Evolutionary conservation across 2,888 invertebrate genomes (phyloP), one percentile per base, ranked within the genome.

Genomic region (Norana najaformis): DNA sequence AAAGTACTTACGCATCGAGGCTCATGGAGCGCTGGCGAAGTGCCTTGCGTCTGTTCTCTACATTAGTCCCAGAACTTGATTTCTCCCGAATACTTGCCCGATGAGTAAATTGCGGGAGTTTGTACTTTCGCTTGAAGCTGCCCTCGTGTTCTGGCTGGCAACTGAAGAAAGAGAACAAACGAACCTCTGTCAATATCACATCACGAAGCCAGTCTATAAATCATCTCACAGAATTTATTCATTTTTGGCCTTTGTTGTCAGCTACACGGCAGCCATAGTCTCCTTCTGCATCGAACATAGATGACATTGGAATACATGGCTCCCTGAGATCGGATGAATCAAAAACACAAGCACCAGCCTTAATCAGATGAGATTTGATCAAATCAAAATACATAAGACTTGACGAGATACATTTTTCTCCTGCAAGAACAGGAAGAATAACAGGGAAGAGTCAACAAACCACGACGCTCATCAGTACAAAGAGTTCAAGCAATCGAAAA

Each of bases 21-120:
- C 94, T 94, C 89, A 94, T 93, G 16, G 94, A 94, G 88, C 94
- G 92, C 90, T 93, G 93, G 88, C 94, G 91, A 83, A 92, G 92
- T 11, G 92, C 90, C 90, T 89, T 89, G 83, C 91, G 69, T 82
- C 91, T 41, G 41, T 90, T 89, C 34, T 91, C 91, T 1, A 39
- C 90, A n/a, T 38, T 85, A 14, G 34, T 0, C 23, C 88, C 90
- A 23, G 69, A 37, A 34, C 34, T 88, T 39, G 85, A 41, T 35
- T 39, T 38, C 35, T 38, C 90, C 3, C 38, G 35, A 41, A 88
- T 90, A 34, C 88, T 83, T 88, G 90, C 37, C n/a, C 39, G 35
- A 85, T 85, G 35, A 37, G 85, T 85, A 36, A 85, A 85, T 23
- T 85, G 85, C 36, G 37, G 85, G 11, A 85, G 85, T 85, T 85